Evolutionary conservation across 1,140 invertebrate genomes (phyloP), one percentile per base, ranked within the genome.

Genomic region (Gryon sp.): DNA sequence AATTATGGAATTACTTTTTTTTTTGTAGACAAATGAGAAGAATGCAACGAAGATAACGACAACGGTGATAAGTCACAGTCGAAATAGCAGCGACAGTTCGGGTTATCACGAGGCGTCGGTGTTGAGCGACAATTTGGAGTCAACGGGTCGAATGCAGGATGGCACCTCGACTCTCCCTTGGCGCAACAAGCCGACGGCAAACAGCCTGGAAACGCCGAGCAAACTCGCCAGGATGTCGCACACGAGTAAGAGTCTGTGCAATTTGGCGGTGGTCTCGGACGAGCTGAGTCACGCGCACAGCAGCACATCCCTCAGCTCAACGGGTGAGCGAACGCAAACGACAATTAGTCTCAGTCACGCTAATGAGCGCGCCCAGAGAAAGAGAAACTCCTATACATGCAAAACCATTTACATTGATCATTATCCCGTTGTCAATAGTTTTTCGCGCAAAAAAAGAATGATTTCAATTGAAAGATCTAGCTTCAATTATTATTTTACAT

Each of bases 71-170:
- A 91, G 90, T 80, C 93, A 94, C 88, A 94, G 93, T 4, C 89
- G 93, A 50, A 94, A 94, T 77, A 94, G 92, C 83, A 94, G 93
- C 74, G 93, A 94, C 82, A 94, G 93, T 70, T 93, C 92, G 50
- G 94, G 93, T 0, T 94, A 94, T 81, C 93, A 94, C 82, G 93
- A 94, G 80, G 91, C 93, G 5, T 93, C 93, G 2, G 89, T 93
- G 5, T 87, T 93, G 41, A 93, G 93, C 73, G 92, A 93, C 76
- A 91, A 90, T 76, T 87, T 87, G 0, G 90, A 90, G 34, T 87
- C 88, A 0, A 86, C 87, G 7, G 81, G 79, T 0, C 75, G 85
- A 38, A 81, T 86, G 62, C 84, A 82, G 0, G 86, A 88, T 6
- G 46, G 59, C 16, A 41, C 45, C 24, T 52, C 36, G 62, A 88